Evolutionary conservation across 2,888 invertebrate genomes (phyloP), one percentile per base, ranked within the genome.

Genomic region (Dyspetes luteomarginatus): DNA sequence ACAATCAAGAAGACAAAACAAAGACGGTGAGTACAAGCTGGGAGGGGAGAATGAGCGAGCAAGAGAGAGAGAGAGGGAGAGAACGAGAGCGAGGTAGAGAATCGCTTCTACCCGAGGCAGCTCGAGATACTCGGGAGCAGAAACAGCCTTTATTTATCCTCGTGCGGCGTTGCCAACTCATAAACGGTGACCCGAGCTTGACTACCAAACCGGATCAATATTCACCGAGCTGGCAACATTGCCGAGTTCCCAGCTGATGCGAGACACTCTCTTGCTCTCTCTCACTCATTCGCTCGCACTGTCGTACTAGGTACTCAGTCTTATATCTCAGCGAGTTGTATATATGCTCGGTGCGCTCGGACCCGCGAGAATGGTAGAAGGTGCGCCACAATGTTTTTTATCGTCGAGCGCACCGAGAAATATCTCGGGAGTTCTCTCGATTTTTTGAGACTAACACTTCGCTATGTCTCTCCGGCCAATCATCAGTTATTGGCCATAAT

Each of bases 191-290:
- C 89, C 89, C 84, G 74, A 77, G 71, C 82, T 67, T 71, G 82
- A 73, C 81, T 69, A 17, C 56, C 77, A 76, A 82, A 84, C 77
- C 86, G 84, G 86, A 84, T 87, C 86, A 82, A 81, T 81, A 78
- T 81, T 50, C 28, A 12, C 50, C 72, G 81, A 85, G 65, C 56
- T 62, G 90, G 87, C 90, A 90, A 89, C 89, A 68, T 12, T 28
- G 90, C 85, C 15, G 28, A 52, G 69, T 81, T 85, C 87, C 87
- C 90, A 90, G 89, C 90, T 90, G 88, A 89, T 89, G 87, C 84
- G 77, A 83, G 41, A 56, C 58, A 58, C 64, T 43, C 77, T 73
- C 58, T 24, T 50, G 12, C 74, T 75, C 64, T 45, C 43, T 28
- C 24, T 62, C 60, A 17, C 65, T 41, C 50, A 52, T 28, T 15